phyloP scores from a whole-genome alignment of 2,797 vertebrate genomes.

The Hafferia zeledoni region DNA sequence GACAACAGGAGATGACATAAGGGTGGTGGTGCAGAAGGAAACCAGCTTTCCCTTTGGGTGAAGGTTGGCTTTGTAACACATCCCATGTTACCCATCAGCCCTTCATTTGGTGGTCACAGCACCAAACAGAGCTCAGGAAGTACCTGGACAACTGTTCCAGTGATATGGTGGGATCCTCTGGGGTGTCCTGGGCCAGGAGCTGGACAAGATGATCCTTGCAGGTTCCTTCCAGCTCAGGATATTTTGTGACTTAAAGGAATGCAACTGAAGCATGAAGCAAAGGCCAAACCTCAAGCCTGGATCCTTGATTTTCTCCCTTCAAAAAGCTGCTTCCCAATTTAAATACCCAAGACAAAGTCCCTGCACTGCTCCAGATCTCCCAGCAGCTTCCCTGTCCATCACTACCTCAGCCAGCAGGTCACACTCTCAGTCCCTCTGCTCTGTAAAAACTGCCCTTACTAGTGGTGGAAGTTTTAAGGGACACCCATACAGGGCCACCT shows the following conservation, averaged over 20 bases:
- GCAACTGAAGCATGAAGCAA: rapidly evolving
- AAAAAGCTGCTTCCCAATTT: not conserved
- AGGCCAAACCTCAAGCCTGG: not conserved
- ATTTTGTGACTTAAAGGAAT: not conserved
- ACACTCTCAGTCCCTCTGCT: not conserved
- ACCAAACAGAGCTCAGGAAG: not conserved
- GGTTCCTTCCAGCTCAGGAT: not conserved
- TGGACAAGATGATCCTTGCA: not conserved
- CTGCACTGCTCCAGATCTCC: not conserved
- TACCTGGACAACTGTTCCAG: not conserved
- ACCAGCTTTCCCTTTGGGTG: no score
- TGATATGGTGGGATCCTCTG: not conserved
- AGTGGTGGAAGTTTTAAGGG: not conserved
- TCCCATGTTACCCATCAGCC: not conserved
- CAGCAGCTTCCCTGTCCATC: not conserved
- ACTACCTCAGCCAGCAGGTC: not conserved
- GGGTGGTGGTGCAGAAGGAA: rapidly evolving
- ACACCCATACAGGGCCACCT: not conserved
- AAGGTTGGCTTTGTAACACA: not conserved
- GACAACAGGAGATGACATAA: not conserved
- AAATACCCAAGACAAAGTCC: not conserved
- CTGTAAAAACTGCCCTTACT: not conserved
- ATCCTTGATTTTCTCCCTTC: not conserved
- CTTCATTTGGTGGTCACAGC: not conserved
- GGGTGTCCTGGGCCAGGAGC: not conserved